Conservation (phyloP, 2,113 vertebrate species). For the Microcebus lehilahytsara region DNA sequence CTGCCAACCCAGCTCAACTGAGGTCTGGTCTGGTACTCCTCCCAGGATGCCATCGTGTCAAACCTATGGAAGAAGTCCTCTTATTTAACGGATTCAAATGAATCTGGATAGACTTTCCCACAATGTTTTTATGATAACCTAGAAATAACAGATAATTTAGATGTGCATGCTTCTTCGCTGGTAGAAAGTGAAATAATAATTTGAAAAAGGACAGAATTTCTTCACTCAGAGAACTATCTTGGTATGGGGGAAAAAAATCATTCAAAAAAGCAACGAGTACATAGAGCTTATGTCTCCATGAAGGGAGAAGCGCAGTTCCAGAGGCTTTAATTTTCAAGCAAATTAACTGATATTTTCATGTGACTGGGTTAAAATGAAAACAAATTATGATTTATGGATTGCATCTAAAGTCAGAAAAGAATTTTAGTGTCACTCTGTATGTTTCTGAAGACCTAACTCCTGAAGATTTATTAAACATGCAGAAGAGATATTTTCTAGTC, state of each 20-base stretch:
- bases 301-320: background rate
- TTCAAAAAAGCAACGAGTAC: background rate
- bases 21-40: background rate
- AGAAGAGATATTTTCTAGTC: background rate
- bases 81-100: background rate
- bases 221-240: background rate
- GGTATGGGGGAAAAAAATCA: background rate
- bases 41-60: too few species aligned
- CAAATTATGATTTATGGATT: background rate
- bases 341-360: background rate
- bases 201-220: background rate
- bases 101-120: background rate
- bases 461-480: background rate
- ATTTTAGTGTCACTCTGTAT: background rate
- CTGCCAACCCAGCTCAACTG: rapidly evolving
- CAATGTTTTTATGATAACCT: background rate
- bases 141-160: background rate
- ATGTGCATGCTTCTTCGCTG: background rate
- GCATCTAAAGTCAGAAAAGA: background rate
- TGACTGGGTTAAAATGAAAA: background rate
- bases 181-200: background rate
- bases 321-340: background rate
- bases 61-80: background rate
- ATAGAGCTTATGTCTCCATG: background rate
- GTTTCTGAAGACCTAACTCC: background rate